phyloP scores from a whole-genome alignment of 2,113 vertebrate genomes.

The Tamias sibiricus region DNA sequence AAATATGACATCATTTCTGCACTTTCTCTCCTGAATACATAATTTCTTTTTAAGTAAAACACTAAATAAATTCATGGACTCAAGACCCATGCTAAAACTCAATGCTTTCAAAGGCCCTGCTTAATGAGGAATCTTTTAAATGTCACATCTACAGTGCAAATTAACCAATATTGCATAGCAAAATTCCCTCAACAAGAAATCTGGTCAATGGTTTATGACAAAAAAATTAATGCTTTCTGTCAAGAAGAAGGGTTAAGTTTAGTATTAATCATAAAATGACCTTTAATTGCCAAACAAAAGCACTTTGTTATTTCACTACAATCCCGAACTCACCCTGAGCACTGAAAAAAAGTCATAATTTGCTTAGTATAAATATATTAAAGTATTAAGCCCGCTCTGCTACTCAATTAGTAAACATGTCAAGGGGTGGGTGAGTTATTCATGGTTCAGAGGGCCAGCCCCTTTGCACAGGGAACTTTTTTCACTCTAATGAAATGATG shows the following conservation, averaged over 20 bases:
- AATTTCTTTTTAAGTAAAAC: constrained; percentile 70
- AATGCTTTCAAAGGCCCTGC: constrained; percentile 72
- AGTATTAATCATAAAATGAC: constrained; percentile 85
- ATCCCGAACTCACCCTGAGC: constrained; percentile 83
- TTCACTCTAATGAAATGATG: constrained; percentile 99
- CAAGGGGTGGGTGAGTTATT: constrained; percentile 97
- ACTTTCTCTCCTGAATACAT: constrained; percentile 46
- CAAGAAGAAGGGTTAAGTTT: constrained; percentile 84
- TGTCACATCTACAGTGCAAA: constrained; percentile 77
- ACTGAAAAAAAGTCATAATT: constrained; percentile 84
- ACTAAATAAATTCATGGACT: constrained; percentile 63
- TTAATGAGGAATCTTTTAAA: constrained; percentile 78
- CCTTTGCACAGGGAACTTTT: constrained; percentile 98
- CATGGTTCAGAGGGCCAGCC: constrained; percentile 97
- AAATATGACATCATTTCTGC: neutral
- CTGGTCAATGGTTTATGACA: constrained; percentile 76
- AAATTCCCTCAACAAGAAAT: constrained; percentile 65
- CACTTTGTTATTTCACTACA: constrained; percentile 84
- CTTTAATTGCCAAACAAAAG: constrained; percentile 85
- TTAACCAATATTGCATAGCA: constrained; percentile 62
- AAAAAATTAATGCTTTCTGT: constrained; percentile 83
- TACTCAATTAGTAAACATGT: constrained; percentile 99
- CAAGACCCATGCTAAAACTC: constrained; percentile 33
- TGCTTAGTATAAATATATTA: constrained; percentile 88
- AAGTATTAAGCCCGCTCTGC: constrained; percentile 92